Conservation (phyloP, 1,140 invertebrate genomes). For the Chironomus striatipennis region DNA sequence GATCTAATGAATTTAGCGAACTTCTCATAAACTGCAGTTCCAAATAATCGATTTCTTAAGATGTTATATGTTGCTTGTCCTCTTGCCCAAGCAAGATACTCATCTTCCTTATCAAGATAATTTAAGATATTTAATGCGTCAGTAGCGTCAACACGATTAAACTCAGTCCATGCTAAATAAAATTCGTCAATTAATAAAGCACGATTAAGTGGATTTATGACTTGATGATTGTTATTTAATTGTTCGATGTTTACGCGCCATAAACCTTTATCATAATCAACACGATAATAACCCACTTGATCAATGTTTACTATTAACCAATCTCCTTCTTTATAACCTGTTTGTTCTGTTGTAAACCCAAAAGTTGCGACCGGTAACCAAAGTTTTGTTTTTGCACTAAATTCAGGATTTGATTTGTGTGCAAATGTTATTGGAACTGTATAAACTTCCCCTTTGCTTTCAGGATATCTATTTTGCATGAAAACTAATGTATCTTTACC, state of each 20-base stretch:
- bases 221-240: conserved; percentile 35
- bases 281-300: conserved; percentile 48
- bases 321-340: conserved; percentile 31
- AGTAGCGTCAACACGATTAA: neutral
- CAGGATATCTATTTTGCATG: neutral
- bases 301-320: neutral
- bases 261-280: conserved; percentile 49
- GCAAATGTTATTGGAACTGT: conserved; percentile 45
- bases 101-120: neutral
- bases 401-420: conserved; percentile 34
- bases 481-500: neutral
- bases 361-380: neutral
- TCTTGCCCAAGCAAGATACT: neutral
- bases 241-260: conserved; percentile 44
- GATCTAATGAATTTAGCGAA: neutral
- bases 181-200: conserved; percentile 51
- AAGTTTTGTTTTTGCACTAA: conserved; percentile 35
- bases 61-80: neutral
- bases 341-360: conserved; percentile 26
- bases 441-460: conserved; percentile 32
- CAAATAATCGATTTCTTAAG: neutral
- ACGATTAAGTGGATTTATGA: conserved; percentile 51
- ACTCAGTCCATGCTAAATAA: neutral
- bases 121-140: neutral
- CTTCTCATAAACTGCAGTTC: neutral